These are phyloP conservation scores for Amblyjoppa fuscipennis DNA, from an alignment of 2,888 invertebrate species.

Conservation along the genomic window DNA sequence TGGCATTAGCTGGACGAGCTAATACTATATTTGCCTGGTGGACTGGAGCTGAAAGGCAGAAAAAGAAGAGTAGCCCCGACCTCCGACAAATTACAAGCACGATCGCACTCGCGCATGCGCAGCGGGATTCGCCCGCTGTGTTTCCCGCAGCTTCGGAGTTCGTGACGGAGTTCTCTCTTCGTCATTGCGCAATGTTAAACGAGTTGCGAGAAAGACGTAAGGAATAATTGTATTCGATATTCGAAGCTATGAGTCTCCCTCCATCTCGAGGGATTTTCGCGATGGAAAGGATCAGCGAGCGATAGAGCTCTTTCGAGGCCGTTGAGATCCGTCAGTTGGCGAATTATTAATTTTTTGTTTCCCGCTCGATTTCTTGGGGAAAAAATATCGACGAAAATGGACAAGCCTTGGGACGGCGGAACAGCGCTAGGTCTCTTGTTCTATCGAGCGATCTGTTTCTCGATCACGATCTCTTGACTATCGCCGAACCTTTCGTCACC, in stretches of 20 bases:
- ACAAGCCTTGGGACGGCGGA: slow-evolving; percentile 48
- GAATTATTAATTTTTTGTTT: slow-evolving; percentile 48
- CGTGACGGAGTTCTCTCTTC: slow-evolving; percentile 32
- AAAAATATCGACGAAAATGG: slow-evolving; percentile 37
- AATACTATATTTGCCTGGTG: slow-evolving; percentile 50
- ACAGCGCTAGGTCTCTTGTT: slow-evolving; percentile 41
- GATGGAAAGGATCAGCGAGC: slow-evolving; percentile 32
- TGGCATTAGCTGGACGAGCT: slow-evolving; percentile 43
- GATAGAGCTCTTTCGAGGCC: neutral
- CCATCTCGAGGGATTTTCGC: slow-evolving; percentile 38
- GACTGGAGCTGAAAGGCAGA: slow-evolving; percentile 39
- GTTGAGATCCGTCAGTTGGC: slow-evolving; percentile 12
- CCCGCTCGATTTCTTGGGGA: slow-evolving; percentile 49
- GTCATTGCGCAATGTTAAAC: slow-evolving; percentile 70
- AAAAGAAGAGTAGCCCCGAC: slow-evolving; percentile 68
- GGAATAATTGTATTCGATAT: slow-evolving; percentile 72
- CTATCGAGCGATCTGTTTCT: slow-evolving; percentile 50
- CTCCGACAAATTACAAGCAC: slow-evolving; percentile 73
- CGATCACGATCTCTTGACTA: slow-evolving; percentile 60
- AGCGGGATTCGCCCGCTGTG: slow-evolving; percentile 64
- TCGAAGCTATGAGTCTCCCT: slow-evolving; percentile 48
- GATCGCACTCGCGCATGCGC: slow-evolving; percentile 61
- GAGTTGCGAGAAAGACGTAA: slow-evolving; percentile 67
- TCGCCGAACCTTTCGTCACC: slow-evolving; percentile 63
- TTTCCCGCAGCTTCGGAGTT: slow-evolving; percentile 53